Evolutionary conservation across 2,797 vertebrate genomes (phyloP).

Genomic region (Momotus momota): DNA sequence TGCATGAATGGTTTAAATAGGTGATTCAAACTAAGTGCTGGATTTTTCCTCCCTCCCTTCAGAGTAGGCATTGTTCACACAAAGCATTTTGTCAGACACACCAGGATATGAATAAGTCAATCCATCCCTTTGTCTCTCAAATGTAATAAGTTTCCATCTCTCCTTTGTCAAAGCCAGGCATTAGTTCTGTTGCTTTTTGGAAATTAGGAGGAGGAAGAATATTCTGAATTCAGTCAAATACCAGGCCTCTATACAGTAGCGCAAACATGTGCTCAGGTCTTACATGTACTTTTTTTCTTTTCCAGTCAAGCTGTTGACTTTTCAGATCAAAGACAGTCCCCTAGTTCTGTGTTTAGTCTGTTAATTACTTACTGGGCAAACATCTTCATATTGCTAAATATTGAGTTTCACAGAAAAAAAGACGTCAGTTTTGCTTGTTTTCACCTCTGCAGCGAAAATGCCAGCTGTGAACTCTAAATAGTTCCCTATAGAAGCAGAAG

Average conservation of each 20-base stretch:
- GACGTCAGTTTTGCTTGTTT: not conserved
- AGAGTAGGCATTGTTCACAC: constrained; percentile 31
- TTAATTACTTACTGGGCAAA: not conserved
- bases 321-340: not conserved
- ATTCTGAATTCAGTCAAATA: not conserved
- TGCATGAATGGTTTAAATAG: constrained; percentile 32
- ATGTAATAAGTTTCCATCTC: constrained; percentile 41
- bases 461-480: not conserved
- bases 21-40: constrained; percentile 49
- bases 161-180: constrained; percentile 10
- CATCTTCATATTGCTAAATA: not conserved
- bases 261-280: not conserved
- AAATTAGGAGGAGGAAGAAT: constrained; percentile 10
- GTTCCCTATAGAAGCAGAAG: not conserved
- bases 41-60: constrained; percentile 31
- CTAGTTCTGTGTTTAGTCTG: constrained; percentile 13
- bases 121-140: constrained; percentile 52
- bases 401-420: not conserved
- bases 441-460: not conserved
- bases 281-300: not conserved
- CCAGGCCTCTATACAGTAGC: not conserved
- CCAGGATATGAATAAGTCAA: constrained; percentile 50
- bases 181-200: constrained; percentile 26
- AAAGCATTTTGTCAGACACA: constrained; percentile 38
- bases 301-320: not conserved